Evolutionary conservation across 2,888 invertebrate genomes (phyloP).

Genomic region (Erebia ligea): DNA sequence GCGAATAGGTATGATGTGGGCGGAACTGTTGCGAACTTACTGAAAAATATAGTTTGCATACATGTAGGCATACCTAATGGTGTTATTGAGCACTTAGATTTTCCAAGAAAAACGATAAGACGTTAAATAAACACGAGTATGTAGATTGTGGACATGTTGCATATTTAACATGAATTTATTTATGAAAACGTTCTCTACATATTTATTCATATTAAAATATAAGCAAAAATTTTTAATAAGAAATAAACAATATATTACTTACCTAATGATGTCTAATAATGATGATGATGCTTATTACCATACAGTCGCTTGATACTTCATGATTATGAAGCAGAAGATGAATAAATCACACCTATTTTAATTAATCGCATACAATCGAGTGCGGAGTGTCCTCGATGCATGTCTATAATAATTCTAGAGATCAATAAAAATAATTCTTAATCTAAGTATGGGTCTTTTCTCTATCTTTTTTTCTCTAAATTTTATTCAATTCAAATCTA

Average conservation of each 20-base stretch:
- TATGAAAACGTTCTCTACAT: neutral
- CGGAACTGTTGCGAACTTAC: neutral
- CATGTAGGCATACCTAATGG: neutral
- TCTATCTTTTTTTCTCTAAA: neutral
- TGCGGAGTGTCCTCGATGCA: neutral
- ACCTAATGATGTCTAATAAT: neutral
- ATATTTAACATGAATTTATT: neutral
- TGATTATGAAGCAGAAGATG: constrained; percentile 2
- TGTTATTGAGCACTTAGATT: neutral
- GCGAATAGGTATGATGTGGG: neutral
- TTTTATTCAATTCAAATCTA: neutral
- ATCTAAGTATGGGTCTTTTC: too few species aligned
- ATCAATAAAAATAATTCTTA: neutral
- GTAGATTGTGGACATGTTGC: neutral
- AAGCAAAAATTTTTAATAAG: neutral
- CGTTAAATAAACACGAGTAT: neutral
- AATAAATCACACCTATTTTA: neutral
- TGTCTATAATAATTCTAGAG: neutral
- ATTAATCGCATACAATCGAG: neutral
- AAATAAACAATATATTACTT: neutral
- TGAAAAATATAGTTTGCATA: neutral
- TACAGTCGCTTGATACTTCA: neutral
- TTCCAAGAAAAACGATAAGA: constrained; percentile 11
- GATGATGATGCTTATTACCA: neutral
- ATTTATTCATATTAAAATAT: neutral